Evolutionary conservation across 2,888 invertebrate genomes (phyloP).

Genomic region (Zelleria hepariella): DNA sequence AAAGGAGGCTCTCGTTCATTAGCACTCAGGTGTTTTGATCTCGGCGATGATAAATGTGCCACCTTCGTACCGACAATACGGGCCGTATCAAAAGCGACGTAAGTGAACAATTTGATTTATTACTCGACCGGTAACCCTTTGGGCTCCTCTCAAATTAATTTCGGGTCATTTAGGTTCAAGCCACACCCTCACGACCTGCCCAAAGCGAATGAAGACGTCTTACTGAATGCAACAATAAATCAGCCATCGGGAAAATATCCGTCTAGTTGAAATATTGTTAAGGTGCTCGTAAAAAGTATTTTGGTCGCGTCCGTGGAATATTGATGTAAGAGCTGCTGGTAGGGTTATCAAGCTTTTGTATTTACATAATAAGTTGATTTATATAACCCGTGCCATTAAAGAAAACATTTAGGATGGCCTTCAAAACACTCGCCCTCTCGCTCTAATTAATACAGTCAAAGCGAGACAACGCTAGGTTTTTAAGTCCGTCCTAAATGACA

Average conservation of each 20-base stretch:
- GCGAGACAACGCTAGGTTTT: too few species aligned
- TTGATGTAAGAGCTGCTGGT: slow-evolving; percentile 10
- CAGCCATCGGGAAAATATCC: slow-evolving; percentile 34
- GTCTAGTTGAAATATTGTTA: slow-evolving; percentile 46
- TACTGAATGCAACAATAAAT: slow-evolving; percentile 58
- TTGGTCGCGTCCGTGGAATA: slow-evolving; percentile 13
- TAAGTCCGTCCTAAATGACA: too few species aligned
- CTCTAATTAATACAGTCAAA: too few species aligned
- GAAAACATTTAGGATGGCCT: slow-evolving; percentile 5
- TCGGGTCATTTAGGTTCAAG: slow-evolving; percentile 21
- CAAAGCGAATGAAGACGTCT: slow-evolving; percentile 60
- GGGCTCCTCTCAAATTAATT: slow-evolving; percentile 37
- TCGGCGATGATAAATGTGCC: slow-evolving; percentile 44
- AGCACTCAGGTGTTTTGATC: slow-evolving; percentile 24
- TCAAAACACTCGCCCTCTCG: too few species aligned
- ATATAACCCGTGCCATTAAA: background rate
- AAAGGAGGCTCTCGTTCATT: background rate
- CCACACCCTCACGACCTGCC: slow-evolving; percentile 65
- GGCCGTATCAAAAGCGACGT: slow-evolving; percentile 42
- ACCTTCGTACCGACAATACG: slow-evolving; percentile 32
- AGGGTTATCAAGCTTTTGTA: slow-evolving; percentile 14
- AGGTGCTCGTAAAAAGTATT: slow-evolving; percentile 6
- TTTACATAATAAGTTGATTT: slow-evolving; percentile 3
- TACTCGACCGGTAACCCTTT: slow-evolving; percentile 43
- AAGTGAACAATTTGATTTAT: slow-evolving; percentile 63